Conservation (phyloP, 2,113 vertebrate species). For the Lota lota region DNA sequence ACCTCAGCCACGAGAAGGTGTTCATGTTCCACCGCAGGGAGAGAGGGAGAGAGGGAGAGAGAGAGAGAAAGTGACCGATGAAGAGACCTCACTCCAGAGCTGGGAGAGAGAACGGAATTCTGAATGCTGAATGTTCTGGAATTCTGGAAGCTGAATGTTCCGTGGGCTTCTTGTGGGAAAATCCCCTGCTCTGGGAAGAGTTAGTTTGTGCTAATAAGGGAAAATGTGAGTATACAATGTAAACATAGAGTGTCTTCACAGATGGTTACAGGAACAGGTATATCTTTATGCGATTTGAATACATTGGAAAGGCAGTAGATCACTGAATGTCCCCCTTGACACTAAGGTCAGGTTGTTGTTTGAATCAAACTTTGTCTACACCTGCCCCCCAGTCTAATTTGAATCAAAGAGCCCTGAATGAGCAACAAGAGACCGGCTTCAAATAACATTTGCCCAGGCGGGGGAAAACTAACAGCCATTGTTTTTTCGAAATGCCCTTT, state of each 20-base stretch:
- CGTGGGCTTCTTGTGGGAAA: conserved; percentile 26
- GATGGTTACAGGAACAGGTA: conserved; percentile 17
- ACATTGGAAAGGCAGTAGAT: no score
- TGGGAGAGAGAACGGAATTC: conserved; percentile 25
- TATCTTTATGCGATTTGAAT: background rate
- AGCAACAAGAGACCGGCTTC: no score
- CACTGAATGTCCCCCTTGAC: no score
- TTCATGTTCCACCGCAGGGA: conserved; percentile 37
- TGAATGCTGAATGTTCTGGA: conserved; percentile 22
- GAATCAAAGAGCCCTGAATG: no score
- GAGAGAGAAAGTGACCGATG: conserved; percentile 11
- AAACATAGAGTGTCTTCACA: conserved; percentile 24
- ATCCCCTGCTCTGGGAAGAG: conserved; percentile 40
- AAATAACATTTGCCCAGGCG: no score
- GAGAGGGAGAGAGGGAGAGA: background rate
- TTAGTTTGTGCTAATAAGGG: conserved; percentile 36
- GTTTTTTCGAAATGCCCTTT: no score
- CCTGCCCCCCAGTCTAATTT: no score
- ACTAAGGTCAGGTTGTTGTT: no score
- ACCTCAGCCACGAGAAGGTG: conserved; percentile 28
- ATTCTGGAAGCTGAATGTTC: conserved; percentile 26
- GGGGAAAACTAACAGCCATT: no score
- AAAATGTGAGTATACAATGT: conserved; percentile 28
- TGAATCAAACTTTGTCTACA: no score
- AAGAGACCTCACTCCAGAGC: conserved; percentile 3